Conservation (phyloP, 2,797 vertebrate genomes). For the Pangasius sanitwongsei region DNA sequence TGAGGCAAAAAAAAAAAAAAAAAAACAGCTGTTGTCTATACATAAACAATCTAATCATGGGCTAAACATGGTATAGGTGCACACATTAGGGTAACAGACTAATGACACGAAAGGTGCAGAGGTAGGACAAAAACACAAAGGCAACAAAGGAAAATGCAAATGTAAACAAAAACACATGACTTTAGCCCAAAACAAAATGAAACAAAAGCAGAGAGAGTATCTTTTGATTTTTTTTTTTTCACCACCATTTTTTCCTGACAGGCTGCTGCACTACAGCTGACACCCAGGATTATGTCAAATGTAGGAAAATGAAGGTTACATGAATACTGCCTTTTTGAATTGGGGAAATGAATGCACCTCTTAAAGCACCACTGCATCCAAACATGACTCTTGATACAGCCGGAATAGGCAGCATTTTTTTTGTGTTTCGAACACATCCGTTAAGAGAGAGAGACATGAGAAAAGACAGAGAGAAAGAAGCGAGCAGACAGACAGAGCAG, state of each 20-base stretch:
- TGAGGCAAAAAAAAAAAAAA: neutral
- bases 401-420: neutral
- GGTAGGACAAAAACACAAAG: neutral
- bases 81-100: neutral
- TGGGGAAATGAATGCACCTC: neutral
- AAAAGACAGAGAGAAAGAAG: conserved; percentile 15
- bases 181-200: neutral
- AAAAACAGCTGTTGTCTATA: neutral
- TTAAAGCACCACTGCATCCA: neutral
- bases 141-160: neutral
- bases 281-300: neutral
- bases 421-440: neutral
- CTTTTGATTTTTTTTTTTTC: neutral
- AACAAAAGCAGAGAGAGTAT: neutral
- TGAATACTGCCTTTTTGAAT: neutral
- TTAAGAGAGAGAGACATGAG: neutral
- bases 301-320: neutral
- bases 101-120: neutral
- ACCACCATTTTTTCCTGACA: neutral
- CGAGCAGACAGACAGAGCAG: conserved; percentile 30
- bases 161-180: neutral
- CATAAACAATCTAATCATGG: neutral
- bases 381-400: neutral
- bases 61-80: neutral
- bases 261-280: neutral